Base-by-base conservation (phyloP, 2,797 vertebrate species). In the Dipus sagitta region DNA sequence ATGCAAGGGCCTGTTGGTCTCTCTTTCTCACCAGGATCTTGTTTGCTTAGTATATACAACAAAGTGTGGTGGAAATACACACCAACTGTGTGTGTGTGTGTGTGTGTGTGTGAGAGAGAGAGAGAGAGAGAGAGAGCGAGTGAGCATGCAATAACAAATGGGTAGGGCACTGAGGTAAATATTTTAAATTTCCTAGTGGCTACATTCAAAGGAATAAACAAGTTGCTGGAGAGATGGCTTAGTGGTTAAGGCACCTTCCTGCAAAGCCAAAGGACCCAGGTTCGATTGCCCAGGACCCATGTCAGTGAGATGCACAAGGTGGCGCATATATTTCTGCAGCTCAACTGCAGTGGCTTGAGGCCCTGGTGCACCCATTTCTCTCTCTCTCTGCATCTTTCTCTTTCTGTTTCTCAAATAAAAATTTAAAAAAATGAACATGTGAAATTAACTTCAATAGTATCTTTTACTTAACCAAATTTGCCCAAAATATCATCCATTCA, bases 381-480 rank as follows among this genome's bases (percentile, higher is more conserved):
- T 38, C 38, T 38, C 38, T 38, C 38, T 38, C 38, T 38, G 38
- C 38, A 38, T 38, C 38, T 38, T 38, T 3, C 38, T 80, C 38
- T 38, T 3, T 38, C 38, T 38, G 38, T 38, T 38, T 38, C 38
- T 38, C 38, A 38, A 38, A 38, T 38, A 78, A 83, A 83, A 72
- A 38, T 38, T 38, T 38, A n/a, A 23, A 78, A 93, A 94, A 93
- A 30, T 38, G 83, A 92, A 28, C 38, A 64, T 34, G 24, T 54
- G 11, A 87, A 71, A 76, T 62, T 62, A 72, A 90, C 70, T 60
- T 84, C 24, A n/a, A 9, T 32, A 52, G n/a, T 34, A 65, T 67
- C 21, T 86, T 91, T 60, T 82, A 70, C 15, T 65, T 82, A 82
- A 30, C 42, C 6, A 26, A 85, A 38, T 38, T 76, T 54, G 71